A percentile compares a stretch with the other conserved stretches of the same genome.
Conservation (phyloP, 2,888 invertebrate species). For the Myopa testacea region DNA sequence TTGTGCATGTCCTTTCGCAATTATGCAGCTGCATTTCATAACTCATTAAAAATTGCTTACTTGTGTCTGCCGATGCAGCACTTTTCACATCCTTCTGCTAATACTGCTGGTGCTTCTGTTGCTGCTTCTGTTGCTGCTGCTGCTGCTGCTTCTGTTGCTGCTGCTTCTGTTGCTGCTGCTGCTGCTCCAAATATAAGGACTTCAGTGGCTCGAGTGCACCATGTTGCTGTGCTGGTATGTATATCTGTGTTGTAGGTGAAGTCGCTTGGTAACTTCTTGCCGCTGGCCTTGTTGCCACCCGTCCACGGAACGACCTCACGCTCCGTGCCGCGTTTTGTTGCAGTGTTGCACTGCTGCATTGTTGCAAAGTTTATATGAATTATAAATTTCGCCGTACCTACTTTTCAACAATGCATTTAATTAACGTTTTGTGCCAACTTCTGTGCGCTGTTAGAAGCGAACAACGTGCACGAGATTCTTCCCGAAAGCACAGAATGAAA, state of each 20-base stretch:
- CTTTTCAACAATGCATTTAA: constrained; percentile 23
- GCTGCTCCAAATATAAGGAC: constrained; percentile 5
- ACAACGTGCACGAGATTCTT: not conserved
- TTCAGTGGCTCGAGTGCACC: not conserved
- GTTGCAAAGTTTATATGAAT: constrained; percentile 18
- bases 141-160: not conserved
- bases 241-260: constrained; percentile 18
- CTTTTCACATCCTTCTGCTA: constrained; percentile 23
- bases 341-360: constrained; percentile 18
- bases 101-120: not conserved
- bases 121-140: constrained; percentile 16
- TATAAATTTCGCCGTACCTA: constrained; percentile 5
- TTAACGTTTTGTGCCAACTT: constrained; percentile 32
- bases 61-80: constrained; percentile 36
- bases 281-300: constrained; percentile 42
- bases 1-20: constrained; percentile 34
- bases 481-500: not conserved
- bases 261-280: constrained; percentile 16
- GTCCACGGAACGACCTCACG: not conserved
- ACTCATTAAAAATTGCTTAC: constrained; percentile 41
- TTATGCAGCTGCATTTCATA: constrained; percentile 39
- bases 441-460: constrained; percentile 4
- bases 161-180: too few species aligned
- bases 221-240: constrained; percentile 2
- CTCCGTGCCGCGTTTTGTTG: not conserved